Percentiles rank a stretch among this genome's conserved stretches.
Evolutionary conservation across 2,888 invertebrate genomes (phyloP).

Genomic region (Plagodis pulveraria): DNA sequence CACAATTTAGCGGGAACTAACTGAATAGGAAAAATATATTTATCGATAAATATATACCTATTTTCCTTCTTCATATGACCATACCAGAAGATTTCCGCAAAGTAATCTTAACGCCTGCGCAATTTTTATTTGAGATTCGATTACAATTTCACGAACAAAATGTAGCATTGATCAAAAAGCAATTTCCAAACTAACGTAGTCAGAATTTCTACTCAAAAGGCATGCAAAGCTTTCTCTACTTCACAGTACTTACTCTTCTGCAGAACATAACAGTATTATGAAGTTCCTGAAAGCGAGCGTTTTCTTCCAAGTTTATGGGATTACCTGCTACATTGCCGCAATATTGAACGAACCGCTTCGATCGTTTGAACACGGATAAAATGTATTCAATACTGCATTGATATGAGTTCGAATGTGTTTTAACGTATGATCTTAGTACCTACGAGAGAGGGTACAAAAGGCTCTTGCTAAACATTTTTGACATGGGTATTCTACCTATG

Average conservation of each 20-base stretch:
- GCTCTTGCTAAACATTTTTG: too few relatives aligned
- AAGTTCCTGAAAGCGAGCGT: constrained; percentile 48
- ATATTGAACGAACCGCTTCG: constrained; percentile 43
- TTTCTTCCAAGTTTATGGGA: constrained; percentile 50
- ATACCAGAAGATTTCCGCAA: too few relatives aligned
- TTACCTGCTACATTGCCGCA: constrained; percentile 43
- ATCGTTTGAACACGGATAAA: constrained; percentile 37
- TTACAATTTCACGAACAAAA: too few relatives aligned
- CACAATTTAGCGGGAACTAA: too few relatives aligned
- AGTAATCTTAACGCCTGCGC: too few relatives aligned
- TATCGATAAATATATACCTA: too few relatives aligned
- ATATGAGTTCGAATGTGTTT: constrained; percentile 5
- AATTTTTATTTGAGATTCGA: too few relatives aligned
- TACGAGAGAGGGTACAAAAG: background rate
- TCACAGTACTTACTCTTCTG: constrained; percentile 32
- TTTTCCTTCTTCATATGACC: too few relatives aligned
- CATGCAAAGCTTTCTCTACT: constrained; percentile 19
- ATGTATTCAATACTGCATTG: constrained; percentile 19
- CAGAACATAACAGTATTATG: constrained; percentile 50
- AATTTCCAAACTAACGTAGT: background rate
- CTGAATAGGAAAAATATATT: too few relatives aligned
- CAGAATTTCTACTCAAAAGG: background rate
- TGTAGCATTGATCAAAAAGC: background rate
- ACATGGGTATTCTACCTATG: too few relatives aligned
- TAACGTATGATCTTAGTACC: background rate